Percentiles rank a stretch among this genome's conserved stretches.
These are phyloP conservation scores for Strigops habroptila DNA, from an alignment of 2,113 vertebrate genomes.

Conservation along the genomic window DNA sequence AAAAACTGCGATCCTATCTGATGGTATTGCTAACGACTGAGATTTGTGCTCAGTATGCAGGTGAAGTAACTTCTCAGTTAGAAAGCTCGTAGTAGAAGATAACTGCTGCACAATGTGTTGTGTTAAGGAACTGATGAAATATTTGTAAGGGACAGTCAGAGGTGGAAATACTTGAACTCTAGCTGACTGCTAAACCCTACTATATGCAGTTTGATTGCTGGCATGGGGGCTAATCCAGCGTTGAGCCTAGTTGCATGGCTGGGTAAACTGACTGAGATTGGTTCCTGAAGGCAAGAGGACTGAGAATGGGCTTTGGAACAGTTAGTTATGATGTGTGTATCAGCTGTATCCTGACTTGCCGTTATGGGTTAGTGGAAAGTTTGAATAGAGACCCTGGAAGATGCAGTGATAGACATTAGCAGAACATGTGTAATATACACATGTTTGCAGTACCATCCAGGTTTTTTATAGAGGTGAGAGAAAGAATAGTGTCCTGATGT, in stretches of 20 bases:
- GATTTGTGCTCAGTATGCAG: background rate
- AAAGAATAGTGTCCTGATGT: background rate
- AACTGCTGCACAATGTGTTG: background rate
- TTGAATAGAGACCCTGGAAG: background rate
- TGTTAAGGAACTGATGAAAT: background rate
- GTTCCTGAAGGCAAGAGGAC: background rate
- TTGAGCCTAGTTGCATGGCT: background rate
- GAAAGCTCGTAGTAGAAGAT: background rate
- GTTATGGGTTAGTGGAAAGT: background rate
- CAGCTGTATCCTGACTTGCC: background rate
- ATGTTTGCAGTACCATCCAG: background rate
- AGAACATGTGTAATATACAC: background rate
- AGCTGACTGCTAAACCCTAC: background rate
- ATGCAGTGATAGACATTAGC: background rate
- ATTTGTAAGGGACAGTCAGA: background rate
- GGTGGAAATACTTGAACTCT: background rate
- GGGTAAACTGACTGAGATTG: background rate
- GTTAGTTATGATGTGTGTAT: background rate
- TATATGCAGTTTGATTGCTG: background rate
- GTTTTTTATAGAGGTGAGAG: background rate
- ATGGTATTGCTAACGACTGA: background rate
- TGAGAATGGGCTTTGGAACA: background rate
- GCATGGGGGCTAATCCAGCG: background rate
- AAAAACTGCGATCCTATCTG: background rate
- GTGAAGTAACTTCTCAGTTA: background rate